Evolutionary conservation across 2,797 vertebrate species (phyloP), one percentile per base, ranked within the genome.

Genomic region (Morelia viridis): DNA sequence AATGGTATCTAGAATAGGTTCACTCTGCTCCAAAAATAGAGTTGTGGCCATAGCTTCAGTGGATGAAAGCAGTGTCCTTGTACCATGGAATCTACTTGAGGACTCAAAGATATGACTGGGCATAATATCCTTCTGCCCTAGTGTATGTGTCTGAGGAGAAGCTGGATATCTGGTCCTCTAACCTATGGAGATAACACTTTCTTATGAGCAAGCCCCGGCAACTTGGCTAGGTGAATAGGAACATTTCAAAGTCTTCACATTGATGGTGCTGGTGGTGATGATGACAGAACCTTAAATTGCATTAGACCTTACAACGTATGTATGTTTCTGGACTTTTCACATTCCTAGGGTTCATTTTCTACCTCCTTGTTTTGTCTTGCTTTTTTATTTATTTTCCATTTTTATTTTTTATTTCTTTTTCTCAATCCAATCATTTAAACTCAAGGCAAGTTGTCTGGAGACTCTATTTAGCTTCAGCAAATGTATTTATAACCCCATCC

Each of bases 351-450:
- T 13, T 61, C 12, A 89, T 92, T 76, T 68, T 86, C 31, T 56
- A 62, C 50, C 7, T n/a, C 53, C n/a, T 71, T 87, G 24, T 61
- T 89, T 90, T 58, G 53, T 86, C 62, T 76, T 83, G 19, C 41
- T 15, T 58, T n/a, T 58, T 92, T 94, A 93, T 26, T 53, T 89
- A 24, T 56, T 92, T 95, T 46, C 90, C 5, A 93, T 26, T 76
- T 60, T 93, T 93, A 31, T 91, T 83, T 60, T 88, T 92, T 93
- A 93, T 24, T 31, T 87, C 10, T 60, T 93, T 95, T 93, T 28
- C 92, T 92, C 95, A 95, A 87, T 93, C 50, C 50, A 94, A 89
- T 65, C 26, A 87, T 89, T 62, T 95, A 93, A 91, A 90, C 46
- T 64, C 35, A 93, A 26, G 64, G 57, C 41, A 92, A 90, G 61